Conservation (phyloP, 2,888 invertebrate genomes). For the Erebia palarica region DNA sequence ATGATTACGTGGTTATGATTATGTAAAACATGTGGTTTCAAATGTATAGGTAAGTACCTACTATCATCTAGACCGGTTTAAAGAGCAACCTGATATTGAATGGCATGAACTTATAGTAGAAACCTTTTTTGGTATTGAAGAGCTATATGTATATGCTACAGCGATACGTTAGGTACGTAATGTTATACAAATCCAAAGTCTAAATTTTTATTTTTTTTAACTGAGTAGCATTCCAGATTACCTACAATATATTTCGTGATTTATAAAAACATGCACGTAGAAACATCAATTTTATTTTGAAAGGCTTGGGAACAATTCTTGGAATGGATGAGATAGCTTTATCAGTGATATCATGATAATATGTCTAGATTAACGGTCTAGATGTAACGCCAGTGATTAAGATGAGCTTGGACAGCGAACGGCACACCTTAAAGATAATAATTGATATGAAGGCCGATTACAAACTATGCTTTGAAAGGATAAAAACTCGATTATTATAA, state of each 20-base stretch:
- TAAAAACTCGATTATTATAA: neutral
- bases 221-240: no score
- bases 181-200: no score
- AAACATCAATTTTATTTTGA: slow-evolving; percentile 16
- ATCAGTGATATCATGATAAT: slow-evolving; percentile 28
- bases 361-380: slow-evolving; percentile 18
- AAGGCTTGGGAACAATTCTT: slow-evolving; percentile 36
- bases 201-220: no score
- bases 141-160: no score
- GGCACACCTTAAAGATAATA: slow-evolving; percentile 55
- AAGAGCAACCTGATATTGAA: no score
- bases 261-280: neutral
- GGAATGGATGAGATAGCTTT: slow-evolving; percentile 24
- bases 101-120: no score
- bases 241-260: neutral
- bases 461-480: slow-evolving; percentile 16
- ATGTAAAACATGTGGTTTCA: no score
- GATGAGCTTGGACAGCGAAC: slow-evolving; percentile 38
- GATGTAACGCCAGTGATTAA: slow-evolving; percentile 30
- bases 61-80: no score
- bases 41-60: no score
- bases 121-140: no score
- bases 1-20: no score
- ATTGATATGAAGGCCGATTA: slow-evolving; percentile 47
- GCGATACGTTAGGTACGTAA: no score